These are phyloP conservation scores for Psammodynastes pulverulentus DNA, from an alignment of 2,113 vertebrate species.

Conservation along the genomic window DNA sequence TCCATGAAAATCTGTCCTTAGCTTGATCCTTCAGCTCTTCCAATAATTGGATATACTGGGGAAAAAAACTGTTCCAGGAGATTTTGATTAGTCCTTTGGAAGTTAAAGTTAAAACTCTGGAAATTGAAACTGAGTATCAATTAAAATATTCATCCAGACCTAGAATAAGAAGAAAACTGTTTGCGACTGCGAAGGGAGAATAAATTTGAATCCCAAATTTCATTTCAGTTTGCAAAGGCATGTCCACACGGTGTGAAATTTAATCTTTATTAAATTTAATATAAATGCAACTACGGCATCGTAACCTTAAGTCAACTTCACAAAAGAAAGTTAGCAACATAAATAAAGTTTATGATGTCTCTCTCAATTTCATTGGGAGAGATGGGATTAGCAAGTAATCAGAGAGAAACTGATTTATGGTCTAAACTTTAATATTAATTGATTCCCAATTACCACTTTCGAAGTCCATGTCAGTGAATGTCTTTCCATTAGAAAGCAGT, in stretches of 20 bases:
- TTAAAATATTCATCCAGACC: not conserved
- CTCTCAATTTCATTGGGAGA: not conserved
- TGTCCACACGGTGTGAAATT: not conserved
- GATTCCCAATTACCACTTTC: constrained; percentile 16
- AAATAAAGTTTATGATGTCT: not conserved
- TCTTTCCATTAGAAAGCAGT: constrained; percentile 16
- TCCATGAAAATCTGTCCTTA: not conserved
- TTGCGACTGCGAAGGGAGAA: not conserved
- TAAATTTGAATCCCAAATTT: not conserved
- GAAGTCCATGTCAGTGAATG: constrained; percentile 7
- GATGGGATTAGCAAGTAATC: not conserved
- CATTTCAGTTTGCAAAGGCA: not conserved
- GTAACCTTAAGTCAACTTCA: not conserved
- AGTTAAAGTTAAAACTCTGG: not conserved
- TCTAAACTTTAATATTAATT: constrained; percentile 16
- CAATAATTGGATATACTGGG: not conserved
- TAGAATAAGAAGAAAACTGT: not conserved
- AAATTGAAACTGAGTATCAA: not conserved
- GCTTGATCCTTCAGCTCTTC: not conserved
- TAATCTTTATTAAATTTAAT: too few relatives aligned
- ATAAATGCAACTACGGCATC: not conserved
- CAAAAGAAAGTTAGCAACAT: not conserved
- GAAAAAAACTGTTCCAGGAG: rapidly evolving
- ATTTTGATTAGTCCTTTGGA: not conserved
- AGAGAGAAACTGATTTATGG: constrained; percentile 6